A percentile compares a stretch with the other conserved stretches of the same genome.
Conservation (phyloP, 2,888 invertebrate genomes). For the Syritta pipiens region DNA sequence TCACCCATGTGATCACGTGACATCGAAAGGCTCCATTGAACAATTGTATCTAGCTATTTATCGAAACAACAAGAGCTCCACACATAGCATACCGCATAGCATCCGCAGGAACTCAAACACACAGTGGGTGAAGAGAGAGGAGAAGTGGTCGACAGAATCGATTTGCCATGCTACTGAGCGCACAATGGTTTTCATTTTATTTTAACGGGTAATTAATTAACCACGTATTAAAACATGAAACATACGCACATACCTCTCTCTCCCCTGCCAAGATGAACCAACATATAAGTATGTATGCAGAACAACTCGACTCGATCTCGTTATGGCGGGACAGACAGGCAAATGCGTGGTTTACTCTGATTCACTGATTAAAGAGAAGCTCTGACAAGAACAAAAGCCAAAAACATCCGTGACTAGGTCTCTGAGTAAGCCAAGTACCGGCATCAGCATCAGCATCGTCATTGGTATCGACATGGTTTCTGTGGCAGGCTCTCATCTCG, state of each 20-base stretch:
- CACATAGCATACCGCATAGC: slow-evolving; percentile 5
- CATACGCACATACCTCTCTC: not conserved
- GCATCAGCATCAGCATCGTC: not conserved
- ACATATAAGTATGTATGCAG: too few relatives aligned
- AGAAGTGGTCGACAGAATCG: slow-evolving; percentile 26
- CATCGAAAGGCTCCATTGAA: slow-evolving; percentile 53
- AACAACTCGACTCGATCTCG: slow-evolving; percentile 33
- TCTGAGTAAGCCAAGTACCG: slow-evolving; percentile 1
- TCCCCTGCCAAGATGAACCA: too few relatives aligned
- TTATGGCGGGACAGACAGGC: not conserved
- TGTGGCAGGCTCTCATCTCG: slow-evolving; percentile 1
- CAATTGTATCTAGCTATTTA: slow-evolving; percentile 48
- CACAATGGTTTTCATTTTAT: slow-evolving; percentile 52
- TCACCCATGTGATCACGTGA: slow-evolving; percentile 57
- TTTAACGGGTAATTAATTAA: slow-evolving; percentile 62
- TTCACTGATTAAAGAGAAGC: slow-evolving; percentile 35
- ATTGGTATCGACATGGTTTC: too few relatives aligned
- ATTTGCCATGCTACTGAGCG: slow-evolving; percentile 30
- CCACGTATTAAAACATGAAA: slow-evolving; percentile 51
- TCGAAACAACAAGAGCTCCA: slow-evolving; percentile 30
- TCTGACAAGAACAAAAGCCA: slow-evolving; percentile 10
- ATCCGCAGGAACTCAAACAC: not conserved
- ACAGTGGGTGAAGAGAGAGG: too few relatives aligned
- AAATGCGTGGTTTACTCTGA: not conserved
- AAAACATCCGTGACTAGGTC: too few relatives aligned